Conservation (phyloP, 2,113 vertebrate genomes). For the Chlamydotis undulata region DNA sequence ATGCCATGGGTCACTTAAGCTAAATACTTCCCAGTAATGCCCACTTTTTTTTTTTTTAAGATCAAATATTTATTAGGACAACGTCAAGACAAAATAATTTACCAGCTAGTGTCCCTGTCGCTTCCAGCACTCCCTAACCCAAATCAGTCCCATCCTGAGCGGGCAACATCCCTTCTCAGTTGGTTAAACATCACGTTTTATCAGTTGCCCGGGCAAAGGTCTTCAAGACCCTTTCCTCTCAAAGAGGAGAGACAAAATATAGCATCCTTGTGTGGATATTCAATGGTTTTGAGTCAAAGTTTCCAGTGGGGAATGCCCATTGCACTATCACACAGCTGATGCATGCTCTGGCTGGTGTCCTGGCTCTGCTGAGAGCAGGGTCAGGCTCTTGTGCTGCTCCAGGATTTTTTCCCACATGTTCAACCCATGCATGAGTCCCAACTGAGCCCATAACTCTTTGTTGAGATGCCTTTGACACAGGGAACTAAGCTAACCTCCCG, state of each 20-base stretch:
- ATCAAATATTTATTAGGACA: not conserved
- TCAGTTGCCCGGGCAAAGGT: not conserved
- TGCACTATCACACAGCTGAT: rapidly evolving
- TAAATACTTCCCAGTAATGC: not conserved
- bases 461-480: not conserved
- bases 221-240: not conserved
- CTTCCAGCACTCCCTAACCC: not conserved
- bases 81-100: not conserved
- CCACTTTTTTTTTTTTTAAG: not conserved
- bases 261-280: not conserved
- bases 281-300: not conserved
- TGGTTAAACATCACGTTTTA: not conserved
- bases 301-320: not conserved
- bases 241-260: not conserved
- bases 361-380: not conserved
- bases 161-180: rapidly evolving
- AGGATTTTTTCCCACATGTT: conserved; percentile 1
- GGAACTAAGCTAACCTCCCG: not conserved
- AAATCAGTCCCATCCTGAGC: rapidly evolving
- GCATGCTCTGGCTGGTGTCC: rapidly evolving
- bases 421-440: not conserved
- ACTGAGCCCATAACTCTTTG: rapidly evolving
- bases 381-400: not conserved
- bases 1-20: not conserved
- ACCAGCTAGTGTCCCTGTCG: not conserved